Evolutionary conservation across 2,113 vertebrate species (phyloP).

Genomic region (Myotis lucifugus): DNA sequence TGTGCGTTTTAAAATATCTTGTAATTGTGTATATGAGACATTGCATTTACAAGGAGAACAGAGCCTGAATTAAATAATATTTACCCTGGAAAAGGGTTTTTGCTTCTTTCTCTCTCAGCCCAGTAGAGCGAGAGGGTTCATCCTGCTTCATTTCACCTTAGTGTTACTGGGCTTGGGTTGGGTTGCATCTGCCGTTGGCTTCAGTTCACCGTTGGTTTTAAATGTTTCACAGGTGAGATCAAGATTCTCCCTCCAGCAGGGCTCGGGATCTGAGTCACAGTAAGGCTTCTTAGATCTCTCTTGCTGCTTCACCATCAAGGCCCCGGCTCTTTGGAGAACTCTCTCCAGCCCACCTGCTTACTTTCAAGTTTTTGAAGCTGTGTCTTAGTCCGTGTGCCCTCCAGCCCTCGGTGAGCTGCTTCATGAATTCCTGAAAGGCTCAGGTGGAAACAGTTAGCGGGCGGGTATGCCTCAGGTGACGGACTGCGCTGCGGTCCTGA

Average conservation of each 20-base stretch:
- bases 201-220: neutral
- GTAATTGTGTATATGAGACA: neutral
- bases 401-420: neutral
- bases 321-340: neutral
- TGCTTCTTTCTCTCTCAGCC: neutral
- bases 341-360: neutral
- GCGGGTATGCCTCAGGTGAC: neutral
- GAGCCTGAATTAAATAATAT: neutral
- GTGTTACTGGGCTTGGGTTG: neutral
- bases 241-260: neutral
- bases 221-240: slow-evolving; percentile 38
- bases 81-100: neutral
- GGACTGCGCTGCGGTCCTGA: too few relatives aligned
- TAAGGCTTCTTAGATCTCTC: neutral
- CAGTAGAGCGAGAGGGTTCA: too few relatives aligned
- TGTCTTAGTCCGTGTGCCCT: neutral
- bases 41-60: neutral
- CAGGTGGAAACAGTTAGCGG: neutral
- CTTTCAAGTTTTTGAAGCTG: slow-evolving; percentile 16
- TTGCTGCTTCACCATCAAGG: neutral
- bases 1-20: neutral
- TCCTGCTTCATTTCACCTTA: neutral
- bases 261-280: neutral
- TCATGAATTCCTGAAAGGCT: neutral
- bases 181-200: neutral